These are phyloP conservation scores for Lycodopsis pacificus DNA, from an alignment of 2,797 vertebrate genomes.

Conservation along the genomic window DNA sequence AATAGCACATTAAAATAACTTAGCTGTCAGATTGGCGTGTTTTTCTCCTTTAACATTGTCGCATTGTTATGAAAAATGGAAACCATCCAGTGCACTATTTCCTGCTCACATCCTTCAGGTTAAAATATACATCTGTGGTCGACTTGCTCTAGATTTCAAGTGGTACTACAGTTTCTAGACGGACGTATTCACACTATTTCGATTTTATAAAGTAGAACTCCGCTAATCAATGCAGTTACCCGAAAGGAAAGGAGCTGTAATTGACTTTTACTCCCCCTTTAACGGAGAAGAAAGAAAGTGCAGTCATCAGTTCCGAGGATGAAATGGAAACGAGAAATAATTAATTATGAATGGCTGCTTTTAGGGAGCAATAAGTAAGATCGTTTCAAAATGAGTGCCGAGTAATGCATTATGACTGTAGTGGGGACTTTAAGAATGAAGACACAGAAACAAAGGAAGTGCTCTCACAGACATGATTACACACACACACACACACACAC, in stretches of 20 bases:
- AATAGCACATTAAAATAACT: too few species aligned
- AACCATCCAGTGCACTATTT: not conserved
- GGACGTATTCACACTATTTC: not conserved
- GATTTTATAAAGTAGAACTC: not conserved
- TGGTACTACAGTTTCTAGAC: not conserved
- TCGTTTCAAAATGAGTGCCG: conserved; percentile 28
- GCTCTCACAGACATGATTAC: conserved; percentile 6
- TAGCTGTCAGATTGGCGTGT: too few species aligned
- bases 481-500: conserved; percentile 24
- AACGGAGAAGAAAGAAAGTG: not conserved
- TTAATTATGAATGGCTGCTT: conserved; percentile 21
- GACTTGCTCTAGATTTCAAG: not conserved
- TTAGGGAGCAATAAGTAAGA: conserved; percentile 11
- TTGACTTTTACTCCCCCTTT: not conserved
- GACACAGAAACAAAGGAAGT: conserved; percentile 24
- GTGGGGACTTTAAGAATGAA: conserved; percentile 13
- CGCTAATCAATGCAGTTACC: not conserved
- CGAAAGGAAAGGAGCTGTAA: not conserved
- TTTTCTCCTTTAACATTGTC: not conserved
- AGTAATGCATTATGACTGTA: conserved; percentile 25
- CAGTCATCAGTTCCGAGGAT: not conserved
- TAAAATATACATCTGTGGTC: not conserved
- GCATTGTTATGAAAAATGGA: not conserved
- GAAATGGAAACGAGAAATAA: not conserved
- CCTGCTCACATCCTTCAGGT: not conserved